Evolutionary conservation across 1,140 invertebrate species (phyloP).

Genomic region (Caerostris extrusa): DNA sequence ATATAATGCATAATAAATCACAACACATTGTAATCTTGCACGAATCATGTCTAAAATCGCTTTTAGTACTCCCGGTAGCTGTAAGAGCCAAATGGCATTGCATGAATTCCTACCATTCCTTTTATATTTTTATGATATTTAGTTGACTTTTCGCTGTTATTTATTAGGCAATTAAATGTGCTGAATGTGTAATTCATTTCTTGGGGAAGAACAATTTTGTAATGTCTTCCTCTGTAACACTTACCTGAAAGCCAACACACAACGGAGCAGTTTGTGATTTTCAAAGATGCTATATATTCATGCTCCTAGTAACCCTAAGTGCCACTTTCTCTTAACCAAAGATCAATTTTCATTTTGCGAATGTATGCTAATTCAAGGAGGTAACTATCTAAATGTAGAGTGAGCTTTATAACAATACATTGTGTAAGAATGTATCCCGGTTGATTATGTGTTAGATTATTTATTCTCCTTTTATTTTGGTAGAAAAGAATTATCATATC

Average conservation of each 20-base stretch:
- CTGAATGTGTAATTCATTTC: conserved; percentile 39
- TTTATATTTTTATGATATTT: conserved; percentile 68
- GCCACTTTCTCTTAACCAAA: conserved; percentile 51
- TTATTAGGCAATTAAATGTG: conserved; percentile 54
- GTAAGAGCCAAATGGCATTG: conserved; percentile 55
- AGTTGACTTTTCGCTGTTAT: conserved; percentile 44
- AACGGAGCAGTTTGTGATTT: conserved; percentile 8
- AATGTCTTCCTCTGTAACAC: conserved; percentile 39
- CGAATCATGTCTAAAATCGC: conserved; percentile 5
- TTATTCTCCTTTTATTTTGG: conserved; percentile 29
- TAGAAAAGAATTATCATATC: neutral
- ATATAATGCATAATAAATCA: conserved; percentile 60
- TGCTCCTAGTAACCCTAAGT: conserved; percentile 40
- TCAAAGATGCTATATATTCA: neutral
- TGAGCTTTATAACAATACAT: conserved; percentile 11
- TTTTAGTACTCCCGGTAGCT: neutral
- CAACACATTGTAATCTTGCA: conserved; percentile 38
- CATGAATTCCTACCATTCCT: conserved; percentile 70
- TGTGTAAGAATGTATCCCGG: conserved; percentile 6
- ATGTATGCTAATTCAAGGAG: conserved; percentile 7
- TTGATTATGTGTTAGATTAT: conserved; percentile 37
- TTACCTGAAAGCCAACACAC: neutral
- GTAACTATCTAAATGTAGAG: neutral
- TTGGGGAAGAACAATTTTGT: neutral
- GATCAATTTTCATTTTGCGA: conserved; percentile 8